Base-by-base conservation (phyloP, 2,113 vertebrate species). In the Acanthochromis polyacanthus region DNA sequence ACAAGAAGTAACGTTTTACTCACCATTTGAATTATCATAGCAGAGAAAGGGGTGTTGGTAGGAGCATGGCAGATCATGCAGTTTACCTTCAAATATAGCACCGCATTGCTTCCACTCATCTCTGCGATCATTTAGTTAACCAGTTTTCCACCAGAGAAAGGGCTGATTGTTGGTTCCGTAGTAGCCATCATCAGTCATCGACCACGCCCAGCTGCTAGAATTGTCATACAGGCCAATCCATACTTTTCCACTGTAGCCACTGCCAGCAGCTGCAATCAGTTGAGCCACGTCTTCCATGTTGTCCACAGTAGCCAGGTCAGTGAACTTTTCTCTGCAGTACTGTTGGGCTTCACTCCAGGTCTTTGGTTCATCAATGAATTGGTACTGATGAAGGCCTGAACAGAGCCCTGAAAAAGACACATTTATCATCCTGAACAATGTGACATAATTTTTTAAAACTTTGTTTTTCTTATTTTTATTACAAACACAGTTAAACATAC, bases 81-180 rank as follows among this genome's bases (percentile, higher is more conserved):
- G 69, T 0, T 0, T 0, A 1, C 51, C 22, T 0, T 10, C 0
- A 0, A 0, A 0, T 3, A 30, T 0, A 4, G 0, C n/a, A n/a
- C 1, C 2, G 1, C 82, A 84, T 22, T 55, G 0, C 36, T 32
- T 2, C 8, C 1, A 10, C 0, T 0, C 1, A 17, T 0, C 4
- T 12, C 53, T 30, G 0, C 0, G 8, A 4, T 14, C 0, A 5
- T 36, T 1, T 1, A 65, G 75, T 17, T 65, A 0, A 9, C 8
- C 11, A 2, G 0, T 0, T 0, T 0, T 0, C 75, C 75, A 83
- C 7, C 23, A 17, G 14, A 19, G 1, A 30, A 32, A n/a, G 23
- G 7, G 30, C 30, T 32, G 4, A 32, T 32, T 32, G 30, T 32
- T 32, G 5, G 30, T 32, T 32, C 30, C 30, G 6, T 32, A 32